A percentile compares a stretch with the other conserved stretches of the same genome.
phyloP scores from a whole-genome alignment of 2,888 invertebrate genomes.

The Actias luna region DNA sequence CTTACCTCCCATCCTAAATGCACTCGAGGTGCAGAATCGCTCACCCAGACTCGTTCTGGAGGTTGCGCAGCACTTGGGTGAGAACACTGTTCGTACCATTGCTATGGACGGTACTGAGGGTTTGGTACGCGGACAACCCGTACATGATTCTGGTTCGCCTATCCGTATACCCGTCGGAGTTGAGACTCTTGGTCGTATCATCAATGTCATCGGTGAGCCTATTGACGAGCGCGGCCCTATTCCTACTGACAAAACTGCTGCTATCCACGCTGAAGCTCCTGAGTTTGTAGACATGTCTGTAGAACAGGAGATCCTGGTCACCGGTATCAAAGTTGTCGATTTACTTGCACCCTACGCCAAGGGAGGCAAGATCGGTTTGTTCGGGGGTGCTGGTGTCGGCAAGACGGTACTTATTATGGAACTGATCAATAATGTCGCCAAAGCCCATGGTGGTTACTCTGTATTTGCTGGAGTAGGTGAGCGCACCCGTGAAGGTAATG shows the following conservation, averaged over 20 bases:
- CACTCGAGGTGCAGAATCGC: slow-evolving; percentile 94
- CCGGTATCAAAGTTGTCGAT: slow-evolving; percentile 97
- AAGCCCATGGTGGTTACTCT: slow-evolving; percentile 97
- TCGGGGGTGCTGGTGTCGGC: slow-evolving; percentile 97
- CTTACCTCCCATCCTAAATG: slow-evolving; percentile 96
- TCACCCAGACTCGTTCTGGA: slow-evolving; percentile 90
- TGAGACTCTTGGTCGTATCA: slow-evolving; percentile 95
- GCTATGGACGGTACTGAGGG: slow-evolving; percentile 98
- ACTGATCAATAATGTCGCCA: slow-evolving; percentile 97
- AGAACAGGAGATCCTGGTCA: slow-evolving; percentile 94
- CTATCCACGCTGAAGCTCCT: slow-evolving; percentile 95
- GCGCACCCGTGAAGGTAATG: slow-evolving; percentile 97
- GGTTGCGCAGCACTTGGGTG: slow-evolving; percentile 96
- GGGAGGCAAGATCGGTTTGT: slow-evolving; percentile 97
- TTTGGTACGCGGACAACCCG: slow-evolving; percentile 92
- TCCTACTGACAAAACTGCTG: slow-evolving; percentile 87
- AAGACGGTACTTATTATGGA: slow-evolving; percentile 99
- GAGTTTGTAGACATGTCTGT: slow-evolving; percentile 96
- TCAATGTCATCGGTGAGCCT: slow-evolving; percentile 94
- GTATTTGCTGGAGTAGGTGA: slow-evolving; percentile 98
- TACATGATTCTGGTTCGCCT: slow-evolving; percentile 91
- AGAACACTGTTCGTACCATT: slow-evolving; percentile 94
- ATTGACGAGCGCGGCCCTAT: slow-evolving; percentile 96
- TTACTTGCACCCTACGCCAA: slow-evolving; percentile 95
- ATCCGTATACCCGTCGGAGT: slow-evolving; percentile 96